Evolutionary conservation across 2,888 invertebrate genomes (phyloP).

Genomic region (Chironomus riparius): DNA sequence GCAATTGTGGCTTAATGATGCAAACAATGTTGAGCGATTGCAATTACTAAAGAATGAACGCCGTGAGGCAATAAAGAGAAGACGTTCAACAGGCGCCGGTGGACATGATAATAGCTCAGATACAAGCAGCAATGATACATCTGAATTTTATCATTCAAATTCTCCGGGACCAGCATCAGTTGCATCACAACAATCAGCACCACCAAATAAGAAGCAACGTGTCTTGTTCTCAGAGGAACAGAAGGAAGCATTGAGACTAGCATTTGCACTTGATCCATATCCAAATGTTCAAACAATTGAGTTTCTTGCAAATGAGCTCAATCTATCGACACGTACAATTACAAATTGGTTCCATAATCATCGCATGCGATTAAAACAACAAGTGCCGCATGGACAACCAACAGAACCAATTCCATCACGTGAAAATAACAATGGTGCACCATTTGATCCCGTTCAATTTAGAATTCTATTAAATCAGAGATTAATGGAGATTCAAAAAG

Average conservation of each 20-base stretch:
- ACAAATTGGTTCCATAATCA: slow-evolving; percentile 99
- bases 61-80: slow-evolving; percentile 81
- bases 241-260: slow-evolving; percentile 88
- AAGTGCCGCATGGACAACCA: slow-evolving; percentile 66
- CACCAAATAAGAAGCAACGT: slow-evolving; percentile 87
- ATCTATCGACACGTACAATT: slow-evolving; percentile 88
- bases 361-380: slow-evolving; percentile 93
- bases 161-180: slow-evolving; percentile 61
- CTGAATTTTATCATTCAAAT: slow-evolving; percentile 78
- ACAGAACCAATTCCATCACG: slow-evolving; percentile 65
- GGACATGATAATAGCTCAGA: slow-evolving; percentile 80
- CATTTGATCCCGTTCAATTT: slow-evolving; percentile 89
- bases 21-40: slow-evolving; percentile 86
- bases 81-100: slow-evolving; percentile 71
- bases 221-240: slow-evolving; percentile 98
- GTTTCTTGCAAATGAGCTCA: slow-evolving; percentile 83
- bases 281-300: slow-evolving; percentile 95
- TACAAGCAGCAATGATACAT: slow-evolving; percentile 79
- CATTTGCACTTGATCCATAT: slow-evolving; percentile 93
- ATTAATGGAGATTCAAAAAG: slow-evolving; percentile 77
- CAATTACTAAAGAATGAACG: slow-evolving; percentile 86
- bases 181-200: slow-evolving; percentile 43
- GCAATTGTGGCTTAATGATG: slow-evolving; percentile 95
- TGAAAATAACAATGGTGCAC: slow-evolving; percentile 58
- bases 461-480: slow-evolving; percentile 80